Conservation (phyloP, 2,797 vertebrate species). For the Chrysolophus pictus region DNA sequence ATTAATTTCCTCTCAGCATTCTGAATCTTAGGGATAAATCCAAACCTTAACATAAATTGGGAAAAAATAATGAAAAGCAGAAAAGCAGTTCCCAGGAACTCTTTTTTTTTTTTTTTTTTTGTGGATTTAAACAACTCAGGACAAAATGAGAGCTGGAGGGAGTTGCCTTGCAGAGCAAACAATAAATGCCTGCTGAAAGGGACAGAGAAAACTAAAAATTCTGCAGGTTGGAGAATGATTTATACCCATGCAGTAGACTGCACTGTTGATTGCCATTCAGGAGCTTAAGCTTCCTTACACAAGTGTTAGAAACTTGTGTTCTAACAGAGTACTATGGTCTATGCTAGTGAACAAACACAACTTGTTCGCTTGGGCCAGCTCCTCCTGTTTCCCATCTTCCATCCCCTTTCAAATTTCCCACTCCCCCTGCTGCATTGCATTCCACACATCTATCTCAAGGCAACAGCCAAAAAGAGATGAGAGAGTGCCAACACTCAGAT, state of each 20-base stretch:
- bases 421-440: not conserved
- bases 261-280: not conserved
- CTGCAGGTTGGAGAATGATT: not conserved
- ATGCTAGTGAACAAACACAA: not conserved
- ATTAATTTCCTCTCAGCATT: not conserved
- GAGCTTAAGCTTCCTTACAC: not conserved
- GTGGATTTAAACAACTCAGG: not conserved
- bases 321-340: not conserved
- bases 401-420: slow-evolving; percentile 15
- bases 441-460: slow-evolving; percentile 4
- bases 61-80: not conserved
- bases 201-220: not conserved
- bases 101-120: not conserved
- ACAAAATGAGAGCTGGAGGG: slow-evolving; percentile 18
- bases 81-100: not conserved
- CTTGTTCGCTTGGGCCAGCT: not conserved
- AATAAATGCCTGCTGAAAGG: not conserved
- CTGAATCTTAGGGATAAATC: not conserved
- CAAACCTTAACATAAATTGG: not conserved
- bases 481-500: not conserved
- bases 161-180: not conserved
- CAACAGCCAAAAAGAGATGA: slow-evolving; percentile 7
- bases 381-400: slow-evolving; percentile 46
- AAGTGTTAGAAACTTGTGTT: not conserved
- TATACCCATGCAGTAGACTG: not conserved